Base-by-base conservation (phyloP, 2,888 invertebrate genomes). In the Patella ulyssiponensis region DNA sequence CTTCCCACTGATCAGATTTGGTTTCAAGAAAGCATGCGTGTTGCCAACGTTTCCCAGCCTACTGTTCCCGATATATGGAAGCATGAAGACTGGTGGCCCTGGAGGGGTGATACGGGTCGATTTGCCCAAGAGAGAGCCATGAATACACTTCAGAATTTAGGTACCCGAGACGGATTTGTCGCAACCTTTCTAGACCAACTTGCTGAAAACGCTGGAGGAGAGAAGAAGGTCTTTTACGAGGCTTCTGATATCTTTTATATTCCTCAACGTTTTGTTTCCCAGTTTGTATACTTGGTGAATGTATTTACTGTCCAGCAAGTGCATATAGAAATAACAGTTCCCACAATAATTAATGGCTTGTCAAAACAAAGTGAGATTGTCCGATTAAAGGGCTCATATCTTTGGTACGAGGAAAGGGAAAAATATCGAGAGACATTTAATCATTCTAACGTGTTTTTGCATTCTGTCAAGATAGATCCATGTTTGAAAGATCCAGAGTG, bases 21-120 rank as follows among this genome's bases (percentile, higher is more conserved):
- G 74, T 74, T 74, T 44, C 74, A 74, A 44, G 23, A 52, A 23
- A 54, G 73, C 73, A 73, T 73, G 54, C 73, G 73, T 11, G 23
- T 52, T 15, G 73, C 73, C 14, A 54, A 73, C 52, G 14, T 52
- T 52, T n/a, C 54, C 14, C 23, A 44, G 15, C 5, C 44, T 12
- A 52, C 23, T 73, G 73, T 73, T 44, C 54, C 73, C 17, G 73
- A 73, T 20, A 23, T 73, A 23, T 54, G 64, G 64, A 64, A 23
- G 4, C 20, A 64, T 64, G 20, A 20, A 3, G 3, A 64, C 23
- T 64, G 64, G 64, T 64, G 64, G 64, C 64, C 64, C 9, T 64
- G 64, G 64, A 53, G 23, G 1, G 52, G 54, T 20, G n/a, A 14
- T 14, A 51, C n/a, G 14, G 73, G 73, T 17, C 20, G 54, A 5